A percentile compares a stretch with the other conserved stretches of the same genome.
Evolutionary conservation across 2,113 vertebrate genomes (phyloP).

Genomic region (Stictonetta naevosa): DNA sequence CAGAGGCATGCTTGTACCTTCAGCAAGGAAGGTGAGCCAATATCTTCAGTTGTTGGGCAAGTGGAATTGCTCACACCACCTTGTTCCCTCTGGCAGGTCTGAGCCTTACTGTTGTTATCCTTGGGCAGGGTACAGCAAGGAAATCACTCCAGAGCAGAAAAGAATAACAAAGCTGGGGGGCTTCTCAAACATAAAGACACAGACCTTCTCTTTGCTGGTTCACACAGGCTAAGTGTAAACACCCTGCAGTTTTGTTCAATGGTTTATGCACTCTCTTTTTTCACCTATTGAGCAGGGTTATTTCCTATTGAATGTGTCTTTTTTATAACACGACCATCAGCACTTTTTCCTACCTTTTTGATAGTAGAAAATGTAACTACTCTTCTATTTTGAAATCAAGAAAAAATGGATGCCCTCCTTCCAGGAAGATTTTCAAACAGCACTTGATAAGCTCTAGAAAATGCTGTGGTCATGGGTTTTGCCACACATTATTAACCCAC

Average conservation of each 20-base stretch:
- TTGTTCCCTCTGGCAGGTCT: neutral
- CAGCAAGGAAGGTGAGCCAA: neutral
- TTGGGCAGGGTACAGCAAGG: neutral
- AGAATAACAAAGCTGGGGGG: neutral
- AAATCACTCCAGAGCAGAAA: neutral
- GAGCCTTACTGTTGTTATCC: neutral
- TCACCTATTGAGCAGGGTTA: neutral
- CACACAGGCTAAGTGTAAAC: neutral
- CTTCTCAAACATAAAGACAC: neutral
- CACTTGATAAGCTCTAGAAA: neutral
- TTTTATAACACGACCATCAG: neutral
- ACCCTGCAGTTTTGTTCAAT: neutral
- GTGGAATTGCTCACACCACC: neutral
- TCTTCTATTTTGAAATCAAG: neutral
- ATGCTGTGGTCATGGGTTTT: rapidly evolving
- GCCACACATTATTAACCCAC: neutral
- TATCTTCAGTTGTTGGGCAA: neutral
- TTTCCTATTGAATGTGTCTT: neutral
- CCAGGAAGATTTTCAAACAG: neutral
- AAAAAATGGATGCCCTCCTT: neutral
- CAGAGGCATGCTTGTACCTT: neutral
- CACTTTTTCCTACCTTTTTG: neutral
- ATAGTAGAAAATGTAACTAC: neutral
- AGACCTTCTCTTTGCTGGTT: neutral
- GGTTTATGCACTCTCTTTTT: neutral